Evolutionary conservation across 2,797 vertebrate genomes (phyloP).

Genomic region (Sylvilagus floridanus): DNA sequence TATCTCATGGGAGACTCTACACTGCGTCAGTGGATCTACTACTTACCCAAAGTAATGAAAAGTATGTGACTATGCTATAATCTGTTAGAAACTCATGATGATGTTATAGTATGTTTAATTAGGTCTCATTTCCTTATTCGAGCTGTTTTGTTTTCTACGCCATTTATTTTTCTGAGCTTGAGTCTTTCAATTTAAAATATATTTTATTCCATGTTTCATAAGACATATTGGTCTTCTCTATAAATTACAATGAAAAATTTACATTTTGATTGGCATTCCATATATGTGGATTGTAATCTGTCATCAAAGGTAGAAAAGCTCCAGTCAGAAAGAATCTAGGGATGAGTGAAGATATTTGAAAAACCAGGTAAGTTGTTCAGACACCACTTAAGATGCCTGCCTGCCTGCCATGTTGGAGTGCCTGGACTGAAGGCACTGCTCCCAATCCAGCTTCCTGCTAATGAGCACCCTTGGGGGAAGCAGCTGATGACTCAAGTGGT

Average conservation of each 20-base stretch:
- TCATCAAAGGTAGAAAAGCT: not conserved
- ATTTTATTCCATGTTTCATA: not conserved
- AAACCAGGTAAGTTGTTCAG: too few relatives aligned
- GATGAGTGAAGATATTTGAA: too few relatives aligned
- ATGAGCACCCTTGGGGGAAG: too few relatives aligned
- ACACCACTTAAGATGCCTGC: too few relatives aligned
- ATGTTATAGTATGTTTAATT: conserved; percentile 16
- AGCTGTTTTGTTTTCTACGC: conserved; percentile 9
- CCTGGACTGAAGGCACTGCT: too few relatives aligned
- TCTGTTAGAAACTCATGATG: conserved; percentile 13
- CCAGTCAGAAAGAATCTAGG: not conserved
- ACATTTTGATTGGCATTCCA: not conserved
- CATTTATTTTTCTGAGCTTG: not conserved
- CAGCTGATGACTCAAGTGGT: too few relatives aligned
- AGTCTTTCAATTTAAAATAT: conserved; percentile 11
- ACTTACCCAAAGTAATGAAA: conserved; percentile 57
- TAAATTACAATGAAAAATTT: not conserved
- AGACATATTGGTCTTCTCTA: conserved; percentile 24
- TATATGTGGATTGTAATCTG: not conserved
- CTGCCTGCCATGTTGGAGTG: too few relatives aligned
- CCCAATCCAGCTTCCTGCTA: too few relatives aligned
- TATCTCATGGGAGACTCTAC: conserved; percentile 77
- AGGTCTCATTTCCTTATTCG: not conserved
- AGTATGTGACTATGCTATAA: conserved; percentile 59
- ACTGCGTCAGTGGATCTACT: conserved; percentile 48